These are phyloP conservation scores for Stegana nigrithorax DNA, from an alignment of 2,888 invertebrate genomes.

Conservation along the genomic window DNA sequence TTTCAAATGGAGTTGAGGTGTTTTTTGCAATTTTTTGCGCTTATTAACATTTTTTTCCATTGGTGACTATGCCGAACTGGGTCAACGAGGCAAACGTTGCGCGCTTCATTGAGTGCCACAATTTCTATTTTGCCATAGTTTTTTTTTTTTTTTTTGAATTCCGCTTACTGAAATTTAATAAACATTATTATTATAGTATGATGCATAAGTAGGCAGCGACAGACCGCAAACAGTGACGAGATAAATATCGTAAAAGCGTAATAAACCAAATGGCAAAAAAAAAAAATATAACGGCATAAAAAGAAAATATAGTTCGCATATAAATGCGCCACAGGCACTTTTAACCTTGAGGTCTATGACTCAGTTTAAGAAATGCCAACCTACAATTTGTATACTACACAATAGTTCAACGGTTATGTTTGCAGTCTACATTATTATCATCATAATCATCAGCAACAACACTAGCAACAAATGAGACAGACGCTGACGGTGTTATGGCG, in stretches of 20 bases:
- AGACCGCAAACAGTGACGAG: slow-evolving; percentile 37
- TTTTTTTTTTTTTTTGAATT: background rate
- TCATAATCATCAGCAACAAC: no score
- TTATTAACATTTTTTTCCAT: background rate
- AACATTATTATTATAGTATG: background rate
- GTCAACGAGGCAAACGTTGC: slow-evolving; percentile 35
- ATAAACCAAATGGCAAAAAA: no score
- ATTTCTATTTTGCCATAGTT: background rate
- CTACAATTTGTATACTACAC: no score
- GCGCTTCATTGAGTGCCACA: background rate
- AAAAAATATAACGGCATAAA: slow-evolving; percentile 1
- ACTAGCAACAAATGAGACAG: no score
- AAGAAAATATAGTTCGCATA: slow-evolving; percentile 11
- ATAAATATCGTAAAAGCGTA: slow-evolving; percentile 47
- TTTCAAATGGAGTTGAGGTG: slow-evolving; percentile 13
- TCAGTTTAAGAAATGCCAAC: slow-evolving; percentile 35
- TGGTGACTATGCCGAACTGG: slow-evolving; percentile 30
- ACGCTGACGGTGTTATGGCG: background rate
- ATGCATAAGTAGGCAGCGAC: slow-evolving; percentile 15
- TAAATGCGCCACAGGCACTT: slow-evolving; percentile 40
- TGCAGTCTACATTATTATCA: no score
- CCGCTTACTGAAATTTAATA: slow-evolving; percentile 7
- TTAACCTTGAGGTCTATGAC: slow-evolving; percentile 59
- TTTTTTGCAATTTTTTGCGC: background rate
- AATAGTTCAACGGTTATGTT: no score